Percentiles rank a stretch among this genome's conserved stretches.
phyloP scores from a whole-genome alignment of 2,797 vertebrate species.

The Pseudochirops cupreus region DNA sequence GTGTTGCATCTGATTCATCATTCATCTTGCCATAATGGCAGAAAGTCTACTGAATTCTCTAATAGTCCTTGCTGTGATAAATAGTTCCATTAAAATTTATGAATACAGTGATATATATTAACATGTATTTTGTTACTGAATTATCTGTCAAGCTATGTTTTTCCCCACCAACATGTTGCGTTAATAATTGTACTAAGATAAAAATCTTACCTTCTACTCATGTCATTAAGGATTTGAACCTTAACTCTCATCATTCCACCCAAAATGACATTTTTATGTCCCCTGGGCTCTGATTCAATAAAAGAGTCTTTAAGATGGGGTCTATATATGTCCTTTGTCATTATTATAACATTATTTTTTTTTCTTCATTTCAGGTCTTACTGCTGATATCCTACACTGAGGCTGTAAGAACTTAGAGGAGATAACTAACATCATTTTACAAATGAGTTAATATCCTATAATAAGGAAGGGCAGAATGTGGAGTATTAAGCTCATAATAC shows the following conservation, averaged over 20 bases:
- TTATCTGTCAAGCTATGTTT: constrained; percentile 69
- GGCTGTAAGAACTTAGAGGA: neutral
- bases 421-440: neutral
- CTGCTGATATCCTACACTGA: constrained; percentile 3
- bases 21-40: constrained; percentile 82
- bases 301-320: neutral
- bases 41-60: constrained; percentile 80
- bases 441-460: neutral
- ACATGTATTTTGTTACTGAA: constrained; percentile 74
- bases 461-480: neutral
- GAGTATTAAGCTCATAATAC: neutral
- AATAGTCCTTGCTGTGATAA: constrained; percentile 82
- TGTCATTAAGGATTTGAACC: constrained; percentile 45
- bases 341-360: neutral
- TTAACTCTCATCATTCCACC: neutral
- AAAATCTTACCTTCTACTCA: constrained; percentile 60
- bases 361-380: neutral
- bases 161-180: constrained; percentile 50
- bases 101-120: constrained; percentile 83
- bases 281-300: neutral
- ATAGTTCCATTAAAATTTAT: constrained; percentile 85
- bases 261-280: neutral
- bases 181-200: constrained; percentile 65
- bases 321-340: neutral
- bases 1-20: constrained; percentile 83